Percentiles rank a stretch among this genome's conserved stretches.
Conservation (phyloP, 2,888 invertebrate genomes). For the Vesta saturnalis region DNA sequence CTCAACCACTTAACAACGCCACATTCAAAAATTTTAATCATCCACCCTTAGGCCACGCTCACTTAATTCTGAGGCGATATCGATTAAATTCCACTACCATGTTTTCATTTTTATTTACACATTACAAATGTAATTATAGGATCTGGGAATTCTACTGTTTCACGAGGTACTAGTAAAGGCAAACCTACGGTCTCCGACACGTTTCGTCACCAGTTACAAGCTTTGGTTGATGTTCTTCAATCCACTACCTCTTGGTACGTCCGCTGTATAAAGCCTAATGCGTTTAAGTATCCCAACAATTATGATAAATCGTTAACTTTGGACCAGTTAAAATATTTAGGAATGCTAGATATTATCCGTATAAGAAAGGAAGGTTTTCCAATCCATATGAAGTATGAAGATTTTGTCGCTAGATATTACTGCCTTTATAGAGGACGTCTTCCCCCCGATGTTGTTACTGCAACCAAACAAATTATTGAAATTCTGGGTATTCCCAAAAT, state of each 20-base stretch:
- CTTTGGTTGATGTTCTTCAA: constrained; percentile 88
- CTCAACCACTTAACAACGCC: too few species aligned
- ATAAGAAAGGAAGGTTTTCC: constrained; percentile 92
- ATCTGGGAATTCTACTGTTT: constrained; percentile 68
- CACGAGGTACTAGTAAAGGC: constrained; percentile 87
- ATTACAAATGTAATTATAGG: too few species aligned
- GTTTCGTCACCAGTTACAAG: constrained; percentile 87
- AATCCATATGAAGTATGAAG: constrained; percentile 80
- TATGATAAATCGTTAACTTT: constrained; percentile 84
- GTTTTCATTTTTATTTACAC: too few species aligned
- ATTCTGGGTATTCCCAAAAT: constrained; percentile 73
- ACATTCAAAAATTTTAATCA: too few species aligned
- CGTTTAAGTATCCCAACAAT: constrained; percentile 80
- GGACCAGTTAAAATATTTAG: constrained; percentile 89
- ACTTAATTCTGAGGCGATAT: too few species aligned
- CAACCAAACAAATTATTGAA: constrained; percentile 67
- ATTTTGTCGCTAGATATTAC: constrained; percentile 80
- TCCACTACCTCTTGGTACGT: constrained; percentile 93
- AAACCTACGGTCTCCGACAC: constrained; percentile 92
- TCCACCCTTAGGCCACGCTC: too few species aligned
- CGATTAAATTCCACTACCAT: too few species aligned
- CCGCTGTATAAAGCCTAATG: constrained; percentile 92
- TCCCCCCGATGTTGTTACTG: constrained; percentile 62
- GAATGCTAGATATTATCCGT: constrained; percentile 92
- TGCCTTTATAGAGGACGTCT: constrained; percentile 70